A percentile compares a stretch with the other conserved stretches of the same genome.
Conservation (phyloP, 2,113 vertebrate species). For the Erythrolamprus reginae region DNA sequence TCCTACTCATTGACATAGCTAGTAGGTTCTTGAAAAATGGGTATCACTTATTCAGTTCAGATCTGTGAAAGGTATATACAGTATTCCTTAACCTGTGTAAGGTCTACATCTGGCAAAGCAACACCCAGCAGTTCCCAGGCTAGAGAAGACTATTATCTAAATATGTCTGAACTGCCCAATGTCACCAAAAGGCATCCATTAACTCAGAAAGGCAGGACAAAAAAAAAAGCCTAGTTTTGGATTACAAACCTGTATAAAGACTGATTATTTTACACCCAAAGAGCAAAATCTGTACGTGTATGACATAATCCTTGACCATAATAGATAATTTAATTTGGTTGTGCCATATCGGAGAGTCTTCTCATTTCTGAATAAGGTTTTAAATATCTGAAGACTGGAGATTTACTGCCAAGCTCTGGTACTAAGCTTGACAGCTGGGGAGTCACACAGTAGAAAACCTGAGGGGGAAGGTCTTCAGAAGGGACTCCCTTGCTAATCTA, state of each 20-base stretch:
- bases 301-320: not conserved
- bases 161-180: too few relatives aligned
- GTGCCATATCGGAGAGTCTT: not conserved
- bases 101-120: not conserved
- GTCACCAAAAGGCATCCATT: not conserved
- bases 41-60: too few relatives aligned
- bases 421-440: not conserved
- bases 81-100: not conserved
- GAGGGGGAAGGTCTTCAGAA: not conserved
- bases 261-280: not conserved
- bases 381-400: not conserved
- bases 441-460: not conserved
- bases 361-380: not conserved
- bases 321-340: not conserved
- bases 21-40: too few relatives aligned
- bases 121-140: not conserved
- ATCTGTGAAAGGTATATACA: too few relatives aligned
- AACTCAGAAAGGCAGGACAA: not conserved
- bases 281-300: not conserved
- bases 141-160: not conserved
- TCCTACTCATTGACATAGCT: not conserved
- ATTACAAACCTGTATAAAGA: not conserved
- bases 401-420: not conserved
- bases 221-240: not conserved
- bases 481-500: not conserved